A percentile compares a stretch with the other conserved stretches of the same genome.
phyloP scores from a whole-genome alignment of 2,888 invertebrate genomes.

The Chesias legatella region DNA sequence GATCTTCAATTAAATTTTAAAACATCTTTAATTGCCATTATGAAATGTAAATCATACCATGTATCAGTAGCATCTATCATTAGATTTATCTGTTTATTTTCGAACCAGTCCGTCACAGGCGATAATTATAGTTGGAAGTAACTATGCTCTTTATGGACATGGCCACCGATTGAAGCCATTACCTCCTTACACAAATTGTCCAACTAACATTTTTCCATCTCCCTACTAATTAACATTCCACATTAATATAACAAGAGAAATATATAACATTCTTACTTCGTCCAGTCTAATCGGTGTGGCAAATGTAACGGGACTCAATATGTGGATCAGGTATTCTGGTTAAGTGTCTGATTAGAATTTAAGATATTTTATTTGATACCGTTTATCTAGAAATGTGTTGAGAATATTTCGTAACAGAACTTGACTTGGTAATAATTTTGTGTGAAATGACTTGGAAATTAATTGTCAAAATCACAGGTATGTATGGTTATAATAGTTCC shows the following conservation, averaged over 20 bases:
- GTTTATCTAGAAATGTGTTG: constrained; percentile 4
- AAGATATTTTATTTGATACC: constrained; percentile 15
- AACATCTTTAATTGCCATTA: no score
- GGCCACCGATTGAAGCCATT: constrained; percentile 42
- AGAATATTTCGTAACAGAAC: no score
- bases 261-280: constrained; percentile 30
- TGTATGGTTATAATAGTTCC: no score
- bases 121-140: constrained; percentile 38
- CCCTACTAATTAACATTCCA: constrained; percentile 36
- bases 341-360: constrained; percentile 19
- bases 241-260: constrained; percentile 32
- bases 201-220: constrained; percentile 41
- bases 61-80: no score
- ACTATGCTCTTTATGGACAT: constrained; percentile 38
- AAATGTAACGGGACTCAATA: constrained; percentile 3
- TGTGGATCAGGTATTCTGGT: constrained; percentile 4
- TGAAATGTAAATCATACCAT: no score
- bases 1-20: no score
- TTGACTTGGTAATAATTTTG: no score
- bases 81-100: constrained; percentile 26
- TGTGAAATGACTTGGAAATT: no score
- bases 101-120: constrained; percentile 15
- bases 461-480: no score
- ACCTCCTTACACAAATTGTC: constrained; percentile 48
- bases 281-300: constrained; percentile 20